These are phyloP conservation scores for Triops longicaudatus DNA, from an alignment of 1,140 invertebrate species.

Conservation along the genomic window DNA sequence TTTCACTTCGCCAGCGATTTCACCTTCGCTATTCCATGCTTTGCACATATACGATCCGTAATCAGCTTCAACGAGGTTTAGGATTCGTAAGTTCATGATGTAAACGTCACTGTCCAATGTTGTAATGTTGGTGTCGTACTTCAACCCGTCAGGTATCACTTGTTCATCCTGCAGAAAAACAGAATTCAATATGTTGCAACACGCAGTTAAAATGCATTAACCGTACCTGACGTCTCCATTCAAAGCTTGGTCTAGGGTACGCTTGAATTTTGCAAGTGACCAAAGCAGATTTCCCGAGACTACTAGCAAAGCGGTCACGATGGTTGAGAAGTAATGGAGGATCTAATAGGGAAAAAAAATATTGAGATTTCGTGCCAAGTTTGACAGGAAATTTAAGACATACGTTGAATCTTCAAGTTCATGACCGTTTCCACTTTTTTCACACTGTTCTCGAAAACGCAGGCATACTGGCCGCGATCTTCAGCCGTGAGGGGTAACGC, in stretches of 20 bases:
- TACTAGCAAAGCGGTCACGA: not conserved
- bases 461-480: slow-evolving; percentile 78
- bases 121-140: slow-evolving; percentile 67
- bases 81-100: slow-evolving; percentile 65
- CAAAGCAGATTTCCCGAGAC: slow-evolving; percentile 46
- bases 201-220: slow-evolving; percentile 38
- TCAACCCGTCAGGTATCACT: not conserved
- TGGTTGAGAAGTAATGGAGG: not conserved
- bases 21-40: slow-evolving; percentile 52
- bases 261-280: slow-evolving; percentile 81
- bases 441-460: slow-evolving; percentile 80
- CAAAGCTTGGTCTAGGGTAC: slow-evolving; percentile 82
- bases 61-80: slow-evolving; percentile 63
- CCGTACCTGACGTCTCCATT: slow-evolving; percentile 69
- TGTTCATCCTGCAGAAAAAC: not conserved
- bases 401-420: slow-evolving; percentile 81
- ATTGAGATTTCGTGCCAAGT: no score
- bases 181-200: not conserved
- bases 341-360: not conserved
- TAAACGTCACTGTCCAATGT: slow-evolving; percentile 73
- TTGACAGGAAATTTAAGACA: slow-evolving; percentile 39
- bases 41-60: slow-evolving; percentile 85
- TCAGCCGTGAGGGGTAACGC: slow-evolving; percentile 64
- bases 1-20: slow-evolving; percentile 22
- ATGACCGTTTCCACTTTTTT: slow-evolving; percentile 74